phyloP scores from a whole-genome alignment of 2,797 vertebrate species.

The Octomys mimax region DNA sequence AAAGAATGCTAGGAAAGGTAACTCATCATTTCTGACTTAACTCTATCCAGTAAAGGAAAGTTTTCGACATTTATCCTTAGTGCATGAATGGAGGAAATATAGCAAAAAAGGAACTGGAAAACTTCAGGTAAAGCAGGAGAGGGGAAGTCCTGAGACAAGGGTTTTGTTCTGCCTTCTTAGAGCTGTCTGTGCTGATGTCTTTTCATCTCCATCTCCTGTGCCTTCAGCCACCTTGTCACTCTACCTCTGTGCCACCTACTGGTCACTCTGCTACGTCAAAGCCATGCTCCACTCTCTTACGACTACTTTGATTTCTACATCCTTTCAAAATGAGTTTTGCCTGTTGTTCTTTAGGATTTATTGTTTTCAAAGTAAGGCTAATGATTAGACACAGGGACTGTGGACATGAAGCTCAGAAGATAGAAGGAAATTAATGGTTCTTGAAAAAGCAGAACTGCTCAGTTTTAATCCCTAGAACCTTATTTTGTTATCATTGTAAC shows the following conservation, averaged over 20 bases:
- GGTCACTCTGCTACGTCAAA: background rate
- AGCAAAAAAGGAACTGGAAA: background rate
- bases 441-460: background rate
- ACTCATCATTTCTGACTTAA: background rate
- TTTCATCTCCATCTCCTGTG: background rate
- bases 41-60: background rate
- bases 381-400: background rate
- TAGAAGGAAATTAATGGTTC: background rate
- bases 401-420: background rate
- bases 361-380: background rate
- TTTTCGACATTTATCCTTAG: background rate
- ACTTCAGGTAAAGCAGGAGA: background rate
- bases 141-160: background rate
- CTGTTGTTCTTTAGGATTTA: background rate
- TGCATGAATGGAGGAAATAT: background rate
- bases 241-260: background rate
- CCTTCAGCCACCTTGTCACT: background rate
- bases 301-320: background rate
- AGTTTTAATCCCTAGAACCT: background rate
- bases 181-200: background rate
- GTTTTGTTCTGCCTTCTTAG: background rate
- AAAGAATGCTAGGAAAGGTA: background rate
- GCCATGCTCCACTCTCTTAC: background rate
- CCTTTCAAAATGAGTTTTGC: background rate
- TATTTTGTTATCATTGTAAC: background rate